Percentiles rank a stretch among this genome's conserved stretches.
Conservation (phyloP, 2,888 invertebrate species). For the Nomada fabriciana region DNA sequence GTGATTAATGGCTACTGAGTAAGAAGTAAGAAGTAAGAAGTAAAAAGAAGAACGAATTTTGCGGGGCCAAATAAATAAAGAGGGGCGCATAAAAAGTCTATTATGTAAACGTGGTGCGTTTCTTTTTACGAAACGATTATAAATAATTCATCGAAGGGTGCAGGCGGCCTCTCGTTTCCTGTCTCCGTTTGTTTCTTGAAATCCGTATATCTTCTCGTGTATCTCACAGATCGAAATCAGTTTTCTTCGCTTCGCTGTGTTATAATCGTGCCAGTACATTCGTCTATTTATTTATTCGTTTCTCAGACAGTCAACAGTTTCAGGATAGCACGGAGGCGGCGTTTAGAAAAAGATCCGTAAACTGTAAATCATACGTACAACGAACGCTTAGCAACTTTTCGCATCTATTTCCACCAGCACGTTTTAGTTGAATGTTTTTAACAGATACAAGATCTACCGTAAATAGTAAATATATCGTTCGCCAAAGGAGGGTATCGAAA, state of each 20-base stretch:
- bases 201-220: background rate
- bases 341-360: constrained; percentile 3
- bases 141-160: constrained; percentile 74
- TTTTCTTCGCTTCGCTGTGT: background rate
- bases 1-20: background rate
- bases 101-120: constrained; percentile 40
- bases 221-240: background rate
- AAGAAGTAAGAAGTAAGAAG: background rate
- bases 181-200: constrained; percentile 11
- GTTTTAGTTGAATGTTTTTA: background rate
- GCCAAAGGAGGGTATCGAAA: background rate
- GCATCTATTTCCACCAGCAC: constrained; percentile 4
- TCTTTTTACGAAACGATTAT: constrained; percentile 54
- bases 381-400: background rate
- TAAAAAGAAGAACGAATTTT: constrained; percentile 20
- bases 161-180: constrained; percentile 59
- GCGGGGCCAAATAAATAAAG: constrained; percentile 59
- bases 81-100: constrained; percentile 36
- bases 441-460: background rate
- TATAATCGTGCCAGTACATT: background rate
- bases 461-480: background rate
- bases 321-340: constrained; percentile 15
- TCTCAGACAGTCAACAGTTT: background rate
- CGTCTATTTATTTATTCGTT: background rate
- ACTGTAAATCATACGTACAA: background rate